These are phyloP conservation scores for Heterodera filipjevi DNA, from an alignment of 2,888 invertebrate species.

Conservation along the genomic window DNA sequence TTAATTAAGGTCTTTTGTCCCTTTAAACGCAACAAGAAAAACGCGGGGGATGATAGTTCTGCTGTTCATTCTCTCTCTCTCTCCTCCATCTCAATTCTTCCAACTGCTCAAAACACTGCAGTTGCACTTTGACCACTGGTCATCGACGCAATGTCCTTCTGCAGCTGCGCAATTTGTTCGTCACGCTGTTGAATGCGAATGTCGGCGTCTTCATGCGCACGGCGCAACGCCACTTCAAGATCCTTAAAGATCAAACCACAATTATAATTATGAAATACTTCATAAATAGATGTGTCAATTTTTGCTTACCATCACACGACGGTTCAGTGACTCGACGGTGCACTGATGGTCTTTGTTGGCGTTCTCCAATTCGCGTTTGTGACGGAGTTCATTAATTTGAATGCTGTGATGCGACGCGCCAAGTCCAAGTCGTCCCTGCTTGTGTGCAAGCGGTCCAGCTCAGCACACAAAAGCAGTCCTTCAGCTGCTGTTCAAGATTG, in stretches of 20 bases:
- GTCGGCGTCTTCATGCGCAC: constrained; percentile 73
- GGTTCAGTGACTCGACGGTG: constrained; percentile 44
- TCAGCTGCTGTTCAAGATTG: constrained; percentile 87
- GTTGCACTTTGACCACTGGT: constrained; percentile 87
- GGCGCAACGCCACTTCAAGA: constrained; percentile 76
- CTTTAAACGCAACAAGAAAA: too few species aligned
- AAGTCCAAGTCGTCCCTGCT: constrained; percentile 53
- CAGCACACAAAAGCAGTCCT: constrained; percentile 87
- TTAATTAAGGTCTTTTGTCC: too few species aligned
- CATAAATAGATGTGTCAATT: too few species aligned
- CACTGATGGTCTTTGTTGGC: constrained; percentile 76
- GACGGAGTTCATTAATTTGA: constrained; percentile 84
- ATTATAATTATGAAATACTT: too few species aligned
- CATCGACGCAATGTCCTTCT: constrained; percentile 84
- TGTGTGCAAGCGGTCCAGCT: constrained; percentile 72
- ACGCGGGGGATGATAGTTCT: too few species aligned
- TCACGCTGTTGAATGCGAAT: constrained; percentile 72
- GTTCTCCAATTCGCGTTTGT: constrained; percentile 87
- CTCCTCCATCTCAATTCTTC: too few species aligned
- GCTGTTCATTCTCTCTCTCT: too few species aligned
- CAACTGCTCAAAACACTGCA: constrained; percentile 60
- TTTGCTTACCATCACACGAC: constrained; percentile 69
- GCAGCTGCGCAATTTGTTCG: constrained; percentile 70
- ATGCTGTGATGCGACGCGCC: constrained; percentile 38
- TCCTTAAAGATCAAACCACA: background rate